Conservation (phyloP, 2,113 vertebrate genomes). For the Mirounga angustirostris region DNA sequence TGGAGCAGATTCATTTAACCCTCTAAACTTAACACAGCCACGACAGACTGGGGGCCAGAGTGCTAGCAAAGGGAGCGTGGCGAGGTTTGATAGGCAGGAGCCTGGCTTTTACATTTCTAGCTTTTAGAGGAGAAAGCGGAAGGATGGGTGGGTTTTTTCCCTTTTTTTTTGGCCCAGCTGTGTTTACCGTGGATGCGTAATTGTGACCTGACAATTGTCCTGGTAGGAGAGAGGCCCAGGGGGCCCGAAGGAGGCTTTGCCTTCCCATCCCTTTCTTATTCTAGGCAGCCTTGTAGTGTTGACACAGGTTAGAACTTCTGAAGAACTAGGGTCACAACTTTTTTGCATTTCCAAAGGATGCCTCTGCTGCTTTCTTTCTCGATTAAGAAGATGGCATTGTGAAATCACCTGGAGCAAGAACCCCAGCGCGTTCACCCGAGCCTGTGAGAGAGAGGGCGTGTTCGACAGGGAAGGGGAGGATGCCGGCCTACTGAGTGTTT, state of each 20-base stretch:
- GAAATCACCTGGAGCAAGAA: not conserved
- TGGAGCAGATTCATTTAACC: not conserved
- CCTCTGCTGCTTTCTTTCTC: not conserved
- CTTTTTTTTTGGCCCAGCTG: slow-evolving; percentile 22
- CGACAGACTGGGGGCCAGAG: not conserved
- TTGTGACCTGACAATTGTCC: not conserved
- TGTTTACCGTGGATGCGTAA: not conserved
- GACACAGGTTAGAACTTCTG: not conserved
- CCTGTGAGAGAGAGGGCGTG: rapidly evolving
- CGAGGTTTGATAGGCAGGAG: not conserved
- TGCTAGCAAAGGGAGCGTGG: rapidly evolving
- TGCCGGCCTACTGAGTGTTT: rapidly evolving
- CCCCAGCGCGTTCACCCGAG: not conserved
- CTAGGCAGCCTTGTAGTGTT: not conserved
- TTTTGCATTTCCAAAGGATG: not conserved
- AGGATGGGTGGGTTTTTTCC: not conserved
- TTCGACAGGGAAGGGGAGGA: not conserved
- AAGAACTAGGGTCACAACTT: not conserved
- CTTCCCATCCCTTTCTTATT: not conserved
- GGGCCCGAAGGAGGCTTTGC: not conserved
- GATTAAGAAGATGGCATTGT: not conserved
- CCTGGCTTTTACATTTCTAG: not conserved
- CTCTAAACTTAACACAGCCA: not conserved
- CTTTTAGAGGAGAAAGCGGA: not conserved
- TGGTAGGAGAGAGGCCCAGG: not conserved